Base-by-base conservation (phyloP, 2,888 invertebrate species). In the Sussaba pulchella region DNA sequence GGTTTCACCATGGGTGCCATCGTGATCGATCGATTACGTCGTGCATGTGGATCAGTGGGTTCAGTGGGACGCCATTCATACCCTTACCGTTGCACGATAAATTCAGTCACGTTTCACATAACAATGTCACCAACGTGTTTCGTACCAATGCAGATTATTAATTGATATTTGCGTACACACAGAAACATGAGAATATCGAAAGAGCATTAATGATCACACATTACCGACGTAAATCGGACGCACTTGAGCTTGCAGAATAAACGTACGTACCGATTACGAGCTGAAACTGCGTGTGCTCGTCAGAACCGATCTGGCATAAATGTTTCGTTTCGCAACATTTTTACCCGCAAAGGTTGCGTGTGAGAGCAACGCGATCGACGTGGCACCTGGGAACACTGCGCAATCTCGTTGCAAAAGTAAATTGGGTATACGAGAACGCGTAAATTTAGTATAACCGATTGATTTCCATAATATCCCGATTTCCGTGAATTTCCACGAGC, bases 391-490 rank as follows among this genome's bases (percentile, higher is more conserved):
- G 66, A 10, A 43, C 59, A 41, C 24, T 19, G 17, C 14, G 57
- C 26, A 17, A 21, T 8, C 52, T 50, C 72, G 81, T 78, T 41
- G 74, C 54, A 67, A 59, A 78, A 74, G 52, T 81, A 81, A 81
- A 83, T 78, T n/a, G 69, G 75, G 17, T 74, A 77, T 57, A 81
- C 47, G 47, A 21, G 57, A 26, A 70, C 57, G 47, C n/a, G n/a
- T 43, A 39, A 43, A 52, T 43, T 54, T 63, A 61, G 74, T 54
- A 61, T 61, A 71, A 52, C 54, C 71, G 61, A 82, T 82, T 82
- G 78, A 88, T 88, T 88, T 88, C 86, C 88, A 88, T 89, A 89
- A 88, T 87, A 84, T 78, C 45, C 54, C 82, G 82, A 88, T 88
- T 88, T 77, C 73, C 81, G 82, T 83, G 86, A 83, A 85, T 85